Conservation (phyloP, 35 echinoderm and acorn worm genomes). For the Strongylocentrotus purpuratus region DNA sequence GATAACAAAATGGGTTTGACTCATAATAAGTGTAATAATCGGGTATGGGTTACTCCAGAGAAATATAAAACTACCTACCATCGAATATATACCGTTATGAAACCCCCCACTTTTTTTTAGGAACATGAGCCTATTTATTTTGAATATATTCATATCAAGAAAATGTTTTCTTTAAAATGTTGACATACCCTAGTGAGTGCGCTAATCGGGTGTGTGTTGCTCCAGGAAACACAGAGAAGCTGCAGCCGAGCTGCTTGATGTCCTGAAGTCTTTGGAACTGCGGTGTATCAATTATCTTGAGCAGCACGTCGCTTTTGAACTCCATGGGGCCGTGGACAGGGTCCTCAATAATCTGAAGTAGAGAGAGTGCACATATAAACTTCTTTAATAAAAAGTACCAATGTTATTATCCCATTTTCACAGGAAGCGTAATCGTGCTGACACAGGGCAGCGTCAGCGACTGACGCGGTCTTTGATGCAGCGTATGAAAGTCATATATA, state of each 20-base stretch:
- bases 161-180: too few species aligned
- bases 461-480: background rate
- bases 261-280: constrained; percentile 84
- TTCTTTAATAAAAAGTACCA: too few species aligned
- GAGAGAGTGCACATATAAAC: background rate
- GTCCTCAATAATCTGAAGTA: constrained; percentile 79
- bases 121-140: too few species aligned
- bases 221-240: constrained; percentile 86
- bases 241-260: constrained; percentile 84
- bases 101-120: too few species aligned
- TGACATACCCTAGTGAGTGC: constrained; percentile 84
- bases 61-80: too few species aligned
- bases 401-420: background rate
- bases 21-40: too few species aligned
- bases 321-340: constrained; percentile 88
- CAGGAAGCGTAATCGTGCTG: background rate
- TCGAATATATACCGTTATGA: too few species aligned
- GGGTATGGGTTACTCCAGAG: too few species aligned
- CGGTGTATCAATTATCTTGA: constrained; percentile 87
- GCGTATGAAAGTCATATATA: background rate
- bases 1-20: too few species aligned
- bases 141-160: too few species aligned
- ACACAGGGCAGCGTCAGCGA: background rate
- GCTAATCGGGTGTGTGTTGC: constrained; percentile 85
- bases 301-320: constrained; percentile 60